Conservation (phyloP, 37 sponge, comb jelly and placozoan species). For the Beroe forskalii region DNA sequence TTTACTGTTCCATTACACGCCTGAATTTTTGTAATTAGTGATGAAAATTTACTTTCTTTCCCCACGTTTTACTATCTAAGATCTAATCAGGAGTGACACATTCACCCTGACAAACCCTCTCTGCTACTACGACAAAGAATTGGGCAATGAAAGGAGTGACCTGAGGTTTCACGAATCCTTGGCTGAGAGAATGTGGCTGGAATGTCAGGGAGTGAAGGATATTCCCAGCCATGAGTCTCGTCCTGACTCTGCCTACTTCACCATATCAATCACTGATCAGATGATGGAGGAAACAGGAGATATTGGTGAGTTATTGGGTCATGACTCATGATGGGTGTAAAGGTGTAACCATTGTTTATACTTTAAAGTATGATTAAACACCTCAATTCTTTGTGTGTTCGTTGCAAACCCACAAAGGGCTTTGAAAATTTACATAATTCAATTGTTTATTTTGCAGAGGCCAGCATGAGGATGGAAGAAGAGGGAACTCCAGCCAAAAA, state of each 20-base stretch:
- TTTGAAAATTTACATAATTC: too few species aligned
- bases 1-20: too few species aligned
- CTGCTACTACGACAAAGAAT: conserved; percentile 14
- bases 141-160: conserved; percentile 57
- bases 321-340: too few species aligned
- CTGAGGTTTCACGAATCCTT: conserved; percentile 14
- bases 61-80: too few species aligned
- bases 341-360: too few species aligned
- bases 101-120: conserved; percentile 31
- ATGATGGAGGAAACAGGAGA: not conserved
- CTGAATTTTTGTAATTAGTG: too few species aligned
- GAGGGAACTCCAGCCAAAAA: conserved; percentile 40
- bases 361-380: too few species aligned
- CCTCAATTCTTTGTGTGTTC: too few species aligned
- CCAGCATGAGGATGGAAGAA: not conserved
- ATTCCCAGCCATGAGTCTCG: not conserved
- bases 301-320: too few species aligned
- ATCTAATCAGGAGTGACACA: conserved; percentile 15
- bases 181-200: conserved; percentile 2
- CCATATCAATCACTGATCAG: conserved; percentile 51
- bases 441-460: too few species aligned
- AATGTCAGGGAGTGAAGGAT: conserved; percentile 10
- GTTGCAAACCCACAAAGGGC: too few species aligned
- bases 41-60: too few species aligned
- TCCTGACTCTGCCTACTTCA: conserved; percentile 40